Evolutionary conservation across 53 echinoderm and acorn worm genomes (phyloP), one percentile per base, ranked within the genome.

Genomic region (Echinometra lucunter): DNA sequence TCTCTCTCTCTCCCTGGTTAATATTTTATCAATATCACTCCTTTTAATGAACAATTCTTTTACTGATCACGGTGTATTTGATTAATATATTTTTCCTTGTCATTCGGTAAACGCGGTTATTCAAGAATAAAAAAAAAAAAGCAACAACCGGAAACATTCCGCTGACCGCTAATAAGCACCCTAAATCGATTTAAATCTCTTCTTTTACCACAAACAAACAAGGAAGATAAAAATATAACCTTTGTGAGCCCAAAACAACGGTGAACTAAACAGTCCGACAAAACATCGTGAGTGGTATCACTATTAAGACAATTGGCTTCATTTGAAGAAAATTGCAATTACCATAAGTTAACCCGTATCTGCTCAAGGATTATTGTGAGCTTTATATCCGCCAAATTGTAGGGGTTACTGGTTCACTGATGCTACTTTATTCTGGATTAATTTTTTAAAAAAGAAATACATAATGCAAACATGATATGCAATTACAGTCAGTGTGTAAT

Each of bases 131-230:
- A 78, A 42, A 42, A 19, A 21, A 21, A 40, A 0, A 38, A 63
- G 16, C 0, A 53, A 13, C 11, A 35, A 16, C 19, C 78, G 78
- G 78, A 78, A 78, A 78, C 42, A 35, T 42, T 19, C 40, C 78
- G 21, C 19, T 78, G 38, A 78, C 78, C 78, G 78, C 78, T 21
- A 19, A 38, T 69, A 69, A 63, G 53, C 34, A 69, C 12, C 30
- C 69, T 69, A 78, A 78, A 78, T 78, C 78, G 35, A 40, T 78
- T 16, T 42, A 78, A 78, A 78, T 38, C 78, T 42, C 78, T 13
- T 78, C 19, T 4, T 23, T 19, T 19, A 40, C 78, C 78, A 42
- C 78, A 78, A 42, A 38, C 42, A 78, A 78, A 78, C 72, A 72
- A 72, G 35, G 16, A n/a, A 3, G 27, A 72, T 35, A 72, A 32